phyloP scores from a whole-genome alignment of 2,797 vertebrate genomes.

The Hippoglossus hippoglossus region DNA sequence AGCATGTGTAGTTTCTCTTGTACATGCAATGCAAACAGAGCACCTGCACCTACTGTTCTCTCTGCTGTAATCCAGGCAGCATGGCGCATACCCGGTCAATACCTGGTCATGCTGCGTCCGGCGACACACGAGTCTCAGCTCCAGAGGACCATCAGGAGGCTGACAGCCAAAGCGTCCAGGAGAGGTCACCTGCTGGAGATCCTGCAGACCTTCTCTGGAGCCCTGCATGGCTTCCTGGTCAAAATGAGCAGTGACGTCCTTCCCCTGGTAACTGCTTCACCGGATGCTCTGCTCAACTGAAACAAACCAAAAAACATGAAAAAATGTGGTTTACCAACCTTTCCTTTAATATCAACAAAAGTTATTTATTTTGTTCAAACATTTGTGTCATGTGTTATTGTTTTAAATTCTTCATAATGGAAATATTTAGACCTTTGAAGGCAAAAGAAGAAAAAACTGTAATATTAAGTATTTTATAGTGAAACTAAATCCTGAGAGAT shows the following conservation, averaged over 20 bases:
- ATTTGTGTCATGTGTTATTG: too few relatives aligned
- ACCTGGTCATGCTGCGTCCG: slow-evolving; percentile 85
- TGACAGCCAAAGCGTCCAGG: slow-evolving; percentile 81
- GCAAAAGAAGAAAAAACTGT: too few relatives aligned
- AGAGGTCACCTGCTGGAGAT: slow-evolving; percentile 82
- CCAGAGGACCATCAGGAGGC: slow-evolving; percentile 70
- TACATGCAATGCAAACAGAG: too few relatives aligned
- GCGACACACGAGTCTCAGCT: slow-evolving; percentile 77
- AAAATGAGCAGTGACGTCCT: slow-evolving; percentile 85
- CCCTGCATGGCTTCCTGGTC: slow-evolving; percentile 83
- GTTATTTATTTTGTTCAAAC: too few relatives aligned
- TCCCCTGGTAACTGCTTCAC: slow-evolving; percentile 79
- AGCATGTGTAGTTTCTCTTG: neutral
- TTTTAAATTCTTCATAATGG: too few relatives aligned
- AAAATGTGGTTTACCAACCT: too few relatives aligned
- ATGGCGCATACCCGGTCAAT: slow-evolving; percentile 88
- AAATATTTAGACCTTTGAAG: too few relatives aligned
- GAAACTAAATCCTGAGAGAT: too few relatives aligned
- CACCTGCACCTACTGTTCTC: slow-evolving; percentile 12
- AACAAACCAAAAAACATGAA: too few relatives aligned
- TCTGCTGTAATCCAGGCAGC: slow-evolving; percentile 75
- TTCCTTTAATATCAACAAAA: too few relatives aligned
- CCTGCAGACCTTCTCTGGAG: slow-evolving; percentile 84
- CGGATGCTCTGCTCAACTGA: neutral
- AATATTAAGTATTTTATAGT: too few relatives aligned